Evolutionary conservation across 2,113 vertebrate genomes (phyloP).

Genomic region (Equus przewalskii): DNA sequence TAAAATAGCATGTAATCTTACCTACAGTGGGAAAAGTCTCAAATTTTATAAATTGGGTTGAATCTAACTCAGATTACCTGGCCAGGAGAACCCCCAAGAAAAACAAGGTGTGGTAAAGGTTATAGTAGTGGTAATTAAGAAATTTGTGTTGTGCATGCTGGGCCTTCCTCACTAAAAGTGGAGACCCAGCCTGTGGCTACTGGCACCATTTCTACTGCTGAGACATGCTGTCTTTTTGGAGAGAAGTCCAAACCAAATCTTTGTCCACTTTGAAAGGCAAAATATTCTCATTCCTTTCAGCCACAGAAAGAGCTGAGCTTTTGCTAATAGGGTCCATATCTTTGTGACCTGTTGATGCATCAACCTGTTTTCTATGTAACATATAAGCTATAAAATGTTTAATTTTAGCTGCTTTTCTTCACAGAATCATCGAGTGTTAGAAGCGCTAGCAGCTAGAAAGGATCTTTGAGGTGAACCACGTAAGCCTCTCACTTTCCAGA

Average conservation of each 20-base stretch:
- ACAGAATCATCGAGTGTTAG: neutral
- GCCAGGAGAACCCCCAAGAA: conserved; percentile 73
- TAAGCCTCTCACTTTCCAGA: conserved; percentile 7
- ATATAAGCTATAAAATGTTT: conserved; percentile 12
- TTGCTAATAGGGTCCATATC: conserved; percentile 57
- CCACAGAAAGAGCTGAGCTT: conserved; percentile 63
- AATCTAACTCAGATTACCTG: conserved; percentile 81
- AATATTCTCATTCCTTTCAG: conserved; percentile 77
- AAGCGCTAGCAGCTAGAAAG: neutral
- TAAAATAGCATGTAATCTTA: conserved; percentile 84
- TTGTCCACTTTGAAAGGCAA: conserved; percentile 76
- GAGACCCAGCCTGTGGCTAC: conserved; percentile 78
- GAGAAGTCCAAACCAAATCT: conserved; percentile 81
- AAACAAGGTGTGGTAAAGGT: conserved; percentile 78
- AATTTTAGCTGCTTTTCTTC: conserved; percentile 46
- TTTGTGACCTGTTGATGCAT: conserved; percentile 37
- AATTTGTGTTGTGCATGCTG: conserved; percentile 70
- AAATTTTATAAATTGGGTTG: conserved; percentile 77
- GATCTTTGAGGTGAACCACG: neutral
- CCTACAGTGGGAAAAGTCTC: conserved; percentile 79
- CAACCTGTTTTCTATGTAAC: conserved; percentile 65
- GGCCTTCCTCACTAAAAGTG: conserved; percentile 69
- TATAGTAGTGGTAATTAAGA: conserved; percentile 76
- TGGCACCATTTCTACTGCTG: conserved; percentile 76
- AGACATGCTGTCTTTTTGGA: conserved; percentile 82